phyloP scores from a whole-genome alignment of 2,113 vertebrate genomes.

The Anarrhichthys ocellatus region DNA sequence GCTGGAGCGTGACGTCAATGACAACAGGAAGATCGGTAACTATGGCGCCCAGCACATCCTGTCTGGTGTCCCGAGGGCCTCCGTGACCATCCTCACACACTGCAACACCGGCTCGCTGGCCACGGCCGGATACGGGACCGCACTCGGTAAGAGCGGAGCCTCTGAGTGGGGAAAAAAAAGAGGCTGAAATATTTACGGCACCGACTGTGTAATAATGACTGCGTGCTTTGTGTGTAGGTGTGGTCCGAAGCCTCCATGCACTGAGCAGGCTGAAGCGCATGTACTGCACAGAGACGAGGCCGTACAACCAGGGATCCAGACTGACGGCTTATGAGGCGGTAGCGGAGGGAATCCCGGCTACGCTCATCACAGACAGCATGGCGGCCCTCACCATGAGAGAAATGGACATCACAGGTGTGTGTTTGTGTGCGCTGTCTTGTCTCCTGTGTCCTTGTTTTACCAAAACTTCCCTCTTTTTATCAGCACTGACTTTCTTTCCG shows the following conservation, averaged over 20 bases:
- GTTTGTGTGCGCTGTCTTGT: background rate
- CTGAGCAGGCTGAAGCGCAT: slow-evolving; percentile 85
- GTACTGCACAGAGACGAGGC: slow-evolving; percentile 93
- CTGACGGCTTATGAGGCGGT: slow-evolving; percentile 91
- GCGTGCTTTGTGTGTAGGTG: slow-evolving; percentile 77
- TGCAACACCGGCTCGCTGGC: slow-evolving; percentile 93
- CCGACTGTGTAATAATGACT: slow-evolving; percentile 3
- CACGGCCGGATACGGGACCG: slow-evolving; percentile 92
- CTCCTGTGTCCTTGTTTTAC: background rate
- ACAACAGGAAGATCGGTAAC: slow-evolving; percentile 90
- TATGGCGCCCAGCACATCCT: slow-evolving; percentile 89
- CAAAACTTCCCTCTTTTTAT: background rate
- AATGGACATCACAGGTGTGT: slow-evolving; percentile 85
- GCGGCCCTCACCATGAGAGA: slow-evolving; percentile 88
- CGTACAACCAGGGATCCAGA: slow-evolving; percentile 92
- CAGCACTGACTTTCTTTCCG: background rate
- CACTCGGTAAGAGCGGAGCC: slow-evolving; percentile 81
- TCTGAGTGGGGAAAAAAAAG: background rate
- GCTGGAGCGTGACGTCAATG: slow-evolving; percentile 88
- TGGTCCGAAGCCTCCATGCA: slow-evolving; percentile 88
- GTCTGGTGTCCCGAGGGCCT: slow-evolving; percentile 81
- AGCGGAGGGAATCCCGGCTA: slow-evolving; percentile 88
- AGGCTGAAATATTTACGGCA: background rate
- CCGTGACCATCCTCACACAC: slow-evolving; percentile 89
- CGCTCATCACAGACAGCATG: slow-evolving; percentile 91